These are phyloP conservation scores for Corythornis vintsioides DNA, from an alignment of 2,113 vertebrate species.

Conservation along the genomic window DNA sequence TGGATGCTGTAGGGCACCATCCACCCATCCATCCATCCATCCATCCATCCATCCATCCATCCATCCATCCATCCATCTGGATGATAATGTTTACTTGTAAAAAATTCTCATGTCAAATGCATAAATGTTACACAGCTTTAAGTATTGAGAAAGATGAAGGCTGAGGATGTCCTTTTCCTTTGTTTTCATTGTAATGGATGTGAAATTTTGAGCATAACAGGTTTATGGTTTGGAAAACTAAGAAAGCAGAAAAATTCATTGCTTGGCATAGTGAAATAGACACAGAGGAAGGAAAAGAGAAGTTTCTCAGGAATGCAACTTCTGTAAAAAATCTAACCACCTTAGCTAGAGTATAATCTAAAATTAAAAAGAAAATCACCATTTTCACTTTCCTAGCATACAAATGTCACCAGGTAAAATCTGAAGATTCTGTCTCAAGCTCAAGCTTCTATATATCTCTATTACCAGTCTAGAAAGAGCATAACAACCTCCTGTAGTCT, in stretches of 20 bases:
- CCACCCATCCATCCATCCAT: background rate
- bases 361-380: background rate
- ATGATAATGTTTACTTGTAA: background rate
- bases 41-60: background rate
- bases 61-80: background rate
- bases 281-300: background rate
- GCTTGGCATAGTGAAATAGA: background rate
- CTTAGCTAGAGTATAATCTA: background rate
- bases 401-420: background rate
- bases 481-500: background rate
- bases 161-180: background rate
- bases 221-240: background rate
- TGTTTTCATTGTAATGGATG: background rate
- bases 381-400: background rate
- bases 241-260: background rate
- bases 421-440: background rate
- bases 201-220: background rate
- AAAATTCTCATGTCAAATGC: background rate
- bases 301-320: background rate
- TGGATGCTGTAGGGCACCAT: background rate
- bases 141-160: background rate
- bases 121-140: background rate
- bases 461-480: background rate
- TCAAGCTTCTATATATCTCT: background rate
- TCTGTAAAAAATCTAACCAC: background rate